Base-by-base conservation (phyloP, 2,113 vertebrate genomes). In the Columbina picui region DNA sequence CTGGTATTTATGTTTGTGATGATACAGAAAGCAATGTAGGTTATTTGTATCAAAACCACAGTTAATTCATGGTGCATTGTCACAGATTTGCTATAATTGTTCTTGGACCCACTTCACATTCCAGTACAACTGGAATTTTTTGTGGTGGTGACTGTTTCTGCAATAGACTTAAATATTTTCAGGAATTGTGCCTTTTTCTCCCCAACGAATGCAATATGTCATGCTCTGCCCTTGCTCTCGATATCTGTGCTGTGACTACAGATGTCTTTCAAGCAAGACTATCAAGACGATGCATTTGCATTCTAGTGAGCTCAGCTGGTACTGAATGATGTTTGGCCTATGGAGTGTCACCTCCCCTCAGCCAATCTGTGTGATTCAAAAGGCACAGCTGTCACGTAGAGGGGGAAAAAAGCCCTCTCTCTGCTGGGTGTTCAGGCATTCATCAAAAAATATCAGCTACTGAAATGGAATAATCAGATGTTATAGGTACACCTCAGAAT, bases 281-380 rank as follows among this genome's bases (percentile, higher is more conserved):
- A 71, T 95, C 85, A 92, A 78, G 75, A 73, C 7, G 0, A 79
- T 11, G 23, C 27, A 96, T 97, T 97, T 91, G 73, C 80, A 96
- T 94, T 94, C 86, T 70, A 93, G 88, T 50, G 89, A 94, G 90
- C 36, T 94, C 75, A 84, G 67, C 52, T 1, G 0, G 34, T 77
- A 65, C 57, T 93, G 91, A 95, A 92, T 93, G 84, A 96, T 91
- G 52, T 84, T 92, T 92, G 76, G 84, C 47, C 84, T 94, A 25
- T 32, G 32, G 75, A 94, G 49, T 88, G 52, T 90, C 65, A 70
- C 64, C 90, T 95, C 18, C 67, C 80, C 75, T 87, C 91, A 88
- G 71, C 79, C 94, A 93, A 27, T 84, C 80, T 95, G 23, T 68
- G 74, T 88, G 78, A 96, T 95, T 90, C 96, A 90, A 92, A 97